Evolutionary conservation across 2,888 invertebrate genomes (phyloP).

Genomic region (Tuta absoluta): DNA sequence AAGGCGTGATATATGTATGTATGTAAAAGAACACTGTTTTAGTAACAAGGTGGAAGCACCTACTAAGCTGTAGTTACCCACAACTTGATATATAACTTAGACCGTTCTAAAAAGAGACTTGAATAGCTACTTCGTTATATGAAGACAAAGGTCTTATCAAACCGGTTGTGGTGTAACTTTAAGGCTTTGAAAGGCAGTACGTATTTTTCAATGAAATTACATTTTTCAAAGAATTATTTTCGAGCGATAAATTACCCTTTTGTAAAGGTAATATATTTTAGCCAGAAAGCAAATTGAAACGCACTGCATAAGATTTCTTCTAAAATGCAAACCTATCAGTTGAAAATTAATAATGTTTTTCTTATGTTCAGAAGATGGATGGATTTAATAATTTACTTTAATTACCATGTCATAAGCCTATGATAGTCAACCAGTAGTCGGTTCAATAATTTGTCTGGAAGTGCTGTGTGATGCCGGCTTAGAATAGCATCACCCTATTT

Average conservation of each 20-base stretch:
- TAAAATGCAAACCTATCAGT: too few relatives aligned
- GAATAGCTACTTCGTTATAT: background rate
- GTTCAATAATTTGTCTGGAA: too few relatives aligned
- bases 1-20: too few relatives aligned
- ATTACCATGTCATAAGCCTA: too few relatives aligned
- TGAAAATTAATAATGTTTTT: too few relatives aligned
- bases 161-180: background rate
- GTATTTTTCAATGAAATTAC: constrained; percentile 5
- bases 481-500: too few relatives aligned
- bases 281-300: background rate
- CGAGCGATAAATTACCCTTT: constrained; percentile 1
- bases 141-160: background rate
- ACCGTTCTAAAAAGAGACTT: background rate
- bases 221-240: constrained; percentile 13
- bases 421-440: too few relatives aligned
- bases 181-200: constrained; percentile 8
- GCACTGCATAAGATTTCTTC: background rate
- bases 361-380: too few relatives aligned
- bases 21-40: too few relatives aligned
- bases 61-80: background rate
- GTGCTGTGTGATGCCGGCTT: too few relatives aligned
- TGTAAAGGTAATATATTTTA: constrained; percentile 10
- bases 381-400: too few relatives aligned
- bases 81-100: background rate
- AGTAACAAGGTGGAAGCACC: background rate